Evolutionary conservation across 2,797 vertebrate species (phyloP), one percentile per base, ranked within the genome.

Genomic region (Clamator glandarius): DNA sequence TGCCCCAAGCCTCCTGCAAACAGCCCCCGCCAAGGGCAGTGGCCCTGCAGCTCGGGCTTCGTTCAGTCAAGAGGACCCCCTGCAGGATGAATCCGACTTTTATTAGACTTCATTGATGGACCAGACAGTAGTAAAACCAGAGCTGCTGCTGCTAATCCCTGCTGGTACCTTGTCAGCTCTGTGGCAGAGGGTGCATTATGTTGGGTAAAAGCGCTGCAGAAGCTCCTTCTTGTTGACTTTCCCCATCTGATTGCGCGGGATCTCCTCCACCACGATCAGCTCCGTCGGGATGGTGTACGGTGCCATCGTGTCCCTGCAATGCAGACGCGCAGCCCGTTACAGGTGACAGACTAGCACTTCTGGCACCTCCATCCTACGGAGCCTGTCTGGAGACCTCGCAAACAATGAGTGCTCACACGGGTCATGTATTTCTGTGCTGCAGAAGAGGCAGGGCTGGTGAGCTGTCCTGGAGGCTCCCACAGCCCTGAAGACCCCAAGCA

Each of bases 211-310:
- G 31, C 95, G 98, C 48, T 90, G 96, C 93, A 99, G 91, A 8
- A 99, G 98, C 63, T 99, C 98, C 95, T 98, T 99, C 98, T 99
- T 99, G 97, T 99, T 99, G 97, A 99, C 97, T 96, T 99, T 99
- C 50, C 99, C 99, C 99, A 99, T 99, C 96, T 99, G 99, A 97
- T 99, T 99, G 93, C 99, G 98, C 0, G 99, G 99, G 94, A 99
- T 98, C 96, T 98, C 98, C 72, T 99, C 98, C 97, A 99, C 98
- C 97, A 99, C 97, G 55, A 99, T 95, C 89, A 99, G 98, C 92
- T 98, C 98, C 0, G 98, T 97, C 1, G 99, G 99, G 95, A 99
- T 97, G 69, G 88, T 92, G 87, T 99, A 99, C 0, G 98, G 95
- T 4, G 98, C 98, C 98, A 99, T 98, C 97, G 95, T 93, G 13